Base-by-base conservation (phyloP, 2,888 invertebrate species). In the Petrolisthes manimaculis region DNA sequence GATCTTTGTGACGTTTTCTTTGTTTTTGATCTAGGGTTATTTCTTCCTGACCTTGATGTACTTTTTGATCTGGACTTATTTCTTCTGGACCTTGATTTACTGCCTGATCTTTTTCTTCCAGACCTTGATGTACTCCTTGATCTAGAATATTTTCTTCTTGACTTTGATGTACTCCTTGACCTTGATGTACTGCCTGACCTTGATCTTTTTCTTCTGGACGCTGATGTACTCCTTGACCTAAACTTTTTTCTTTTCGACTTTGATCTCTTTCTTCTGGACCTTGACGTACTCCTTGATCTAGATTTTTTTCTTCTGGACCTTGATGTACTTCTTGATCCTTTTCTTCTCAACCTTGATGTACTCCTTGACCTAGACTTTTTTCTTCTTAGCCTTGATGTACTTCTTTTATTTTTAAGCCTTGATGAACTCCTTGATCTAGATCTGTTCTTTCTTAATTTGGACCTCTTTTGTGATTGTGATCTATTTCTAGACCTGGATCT, bases 41-140 rank as follows among this genome's bases (percentile, higher is more conserved):
- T 14, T 71, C 69, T 80, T 4, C 69, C 6, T 24, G 18, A 24
- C n/a, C 21, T 53, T 9, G 51, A 53, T n/a, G 51, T 85, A 9
- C 24, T 21, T 67, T 67, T 85, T 56, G 69, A 83, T 21, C 83
- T 74, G 51, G 54, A 51, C 71, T 8, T 24, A 9, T 61, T 69
- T 69, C 12, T 78, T 80, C 37, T 79, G n/a, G 78, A 78, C 24
- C 85, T 84, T 9, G 75, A 75, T 74, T 0, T 37, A 37, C 37
- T 37, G 37, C 67, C 53, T 53, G 83, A 83, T 55, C 55, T 74
- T 53, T 21, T n/a, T 74, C 12, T 18, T 18, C 75, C 55, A 12
- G 21, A 8, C 56, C 86, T 56, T 80, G 86, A 80, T 54, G 74
- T 71, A 24, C 56, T 14, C 74, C 71, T 78, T 61, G 79, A 85